A percentile compares a stretch with the other conserved stretches of the same genome.
Conservation (phyloP, 2,888 invertebrate species). For the Geophilus truncorum region DNA sequence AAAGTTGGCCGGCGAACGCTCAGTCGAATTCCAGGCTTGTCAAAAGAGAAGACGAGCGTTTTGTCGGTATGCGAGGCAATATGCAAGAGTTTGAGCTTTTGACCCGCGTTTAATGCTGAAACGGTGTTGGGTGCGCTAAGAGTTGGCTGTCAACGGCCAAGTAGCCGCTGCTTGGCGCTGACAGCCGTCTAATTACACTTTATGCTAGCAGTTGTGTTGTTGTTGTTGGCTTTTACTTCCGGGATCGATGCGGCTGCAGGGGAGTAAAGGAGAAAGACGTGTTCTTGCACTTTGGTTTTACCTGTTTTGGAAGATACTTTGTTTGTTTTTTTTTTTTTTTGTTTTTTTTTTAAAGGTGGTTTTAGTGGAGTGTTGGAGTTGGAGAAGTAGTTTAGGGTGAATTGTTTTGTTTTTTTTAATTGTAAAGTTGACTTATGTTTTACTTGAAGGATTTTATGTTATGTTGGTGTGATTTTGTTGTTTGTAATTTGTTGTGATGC, state of each 20-base stretch:
- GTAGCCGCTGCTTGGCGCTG: background rate
- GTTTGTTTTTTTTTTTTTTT: too few relatives aligned
- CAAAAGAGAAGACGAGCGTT: background rate
- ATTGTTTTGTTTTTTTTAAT: too few relatives aligned
- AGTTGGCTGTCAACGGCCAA: background rate
- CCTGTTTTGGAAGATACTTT: background rate
- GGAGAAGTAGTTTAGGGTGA: too few relatives aligned
- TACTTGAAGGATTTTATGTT: too few relatives aligned
- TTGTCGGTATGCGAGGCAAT: background rate
- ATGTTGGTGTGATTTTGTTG: too few relatives aligned
- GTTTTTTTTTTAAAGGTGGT: too few relatives aligned
- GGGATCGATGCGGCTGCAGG: background rate
- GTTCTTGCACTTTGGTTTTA: background rate
- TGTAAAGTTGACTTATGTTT: too few relatives aligned
- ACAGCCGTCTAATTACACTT: slow-evolving; percentile 6
- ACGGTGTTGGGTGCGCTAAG: background rate
- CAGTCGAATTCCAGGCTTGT: background rate
- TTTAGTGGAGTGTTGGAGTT: too few relatives aligned
- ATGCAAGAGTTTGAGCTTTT: background rate
- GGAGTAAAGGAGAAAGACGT: background rate
- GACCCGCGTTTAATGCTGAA: background rate
- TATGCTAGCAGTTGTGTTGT: background rate
- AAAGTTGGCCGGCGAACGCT: background rate
- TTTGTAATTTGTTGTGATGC: too few relatives aligned
- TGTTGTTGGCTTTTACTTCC: background rate